Evolutionary conservation across 2,888 invertebrate species (phyloP), one percentile per base, ranked within the genome.

Genomic region (Melanchra persicariae): DNA sequence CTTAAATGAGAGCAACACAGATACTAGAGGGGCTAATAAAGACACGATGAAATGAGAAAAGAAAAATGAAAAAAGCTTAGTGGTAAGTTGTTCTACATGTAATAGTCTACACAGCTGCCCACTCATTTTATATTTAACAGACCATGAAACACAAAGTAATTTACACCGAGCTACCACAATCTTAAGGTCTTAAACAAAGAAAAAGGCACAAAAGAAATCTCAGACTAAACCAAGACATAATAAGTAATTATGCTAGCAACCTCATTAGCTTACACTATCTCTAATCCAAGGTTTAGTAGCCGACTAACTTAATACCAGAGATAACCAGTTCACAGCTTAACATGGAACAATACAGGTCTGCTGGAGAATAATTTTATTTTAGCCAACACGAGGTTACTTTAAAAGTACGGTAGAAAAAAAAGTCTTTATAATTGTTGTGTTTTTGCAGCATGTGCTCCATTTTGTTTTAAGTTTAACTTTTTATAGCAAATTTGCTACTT

Each of bases 241-340:
- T 66, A 77, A 78, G 62, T 72, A 68, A 79, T 79, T 82, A 82
- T 65, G 79, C 80, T 61, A 68, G 74, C 67, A 64, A 74, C 74
- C 83, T 79, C 67, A 79, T 84, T 82, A 77, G 70, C 63, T 63
- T 63, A 79, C 55, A 85, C 63, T 73, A 70, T 72, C 57, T 82
- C 61, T 72, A 75, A 79, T 79, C 70, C 62, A 30, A 22, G 47
- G 54, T 61, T 79, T 55, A 64, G 63, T 57, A 49, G n/a, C 9
- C 26, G 63, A 72, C 69, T 68, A 52, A 79, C 71, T 72, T 79
- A 58, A 67, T 58, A 60, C 55, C 64, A 68, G 37, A 69, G 66
- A 67, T 82, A 78, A 60, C 47, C 40, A 68, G 74, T 72, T 70
- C 83, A 60, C 72, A 54, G 80, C 49, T 82, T 82, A 63, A 62